Evolutionary conservation across 1,140 invertebrate genomes (phyloP).

Genomic region (Conus betulinus): DNA sequence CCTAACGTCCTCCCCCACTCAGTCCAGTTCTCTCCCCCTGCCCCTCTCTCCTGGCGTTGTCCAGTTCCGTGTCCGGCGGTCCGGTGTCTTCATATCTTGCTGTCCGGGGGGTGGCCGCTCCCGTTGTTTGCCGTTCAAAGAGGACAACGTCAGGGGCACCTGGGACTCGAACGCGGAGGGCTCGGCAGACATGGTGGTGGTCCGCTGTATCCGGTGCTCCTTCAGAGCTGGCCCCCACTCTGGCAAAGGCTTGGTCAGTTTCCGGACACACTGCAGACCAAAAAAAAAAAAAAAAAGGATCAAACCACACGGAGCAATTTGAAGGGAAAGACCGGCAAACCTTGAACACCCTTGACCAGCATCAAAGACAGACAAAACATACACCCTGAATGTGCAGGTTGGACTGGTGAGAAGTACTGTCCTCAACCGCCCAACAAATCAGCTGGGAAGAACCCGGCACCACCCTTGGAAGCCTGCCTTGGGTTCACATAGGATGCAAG

Average conservation of each 20-base stretch:
- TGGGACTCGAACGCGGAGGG: conserved; percentile 45
- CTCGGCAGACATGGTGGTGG: conserved; percentile 32
- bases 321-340: neutral
- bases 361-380: too few relatives aligned
- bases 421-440: too few relatives aligned
- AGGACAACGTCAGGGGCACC: conserved; percentile 44
- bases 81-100: conserved; percentile 10
- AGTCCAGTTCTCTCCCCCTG: neutral
- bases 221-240: conserved; percentile 71
- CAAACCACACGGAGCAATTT: too few relatives aligned
- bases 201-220: conserved; percentile 42
- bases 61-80: too few relatives aligned
- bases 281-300: neutral
- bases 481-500: too few relatives aligned
- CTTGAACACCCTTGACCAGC: too few relatives aligned
- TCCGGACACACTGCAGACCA: conserved; percentile 54
- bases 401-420: too few relatives aligned
- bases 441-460: too few relatives aligned
- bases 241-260: conserved; percentile 49
- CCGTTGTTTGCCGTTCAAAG: conserved; percentile 3
- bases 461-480: too few relatives aligned
- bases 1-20: neutral
- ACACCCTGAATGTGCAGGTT: too few relatives aligned
- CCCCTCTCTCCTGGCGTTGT: too few relatives aligned
- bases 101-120: neutral